These are phyloP conservation scores for Sardinella longiceps DNA, from an alignment of 2,797 vertebrate genomes.

Conservation along the genomic window DNA sequence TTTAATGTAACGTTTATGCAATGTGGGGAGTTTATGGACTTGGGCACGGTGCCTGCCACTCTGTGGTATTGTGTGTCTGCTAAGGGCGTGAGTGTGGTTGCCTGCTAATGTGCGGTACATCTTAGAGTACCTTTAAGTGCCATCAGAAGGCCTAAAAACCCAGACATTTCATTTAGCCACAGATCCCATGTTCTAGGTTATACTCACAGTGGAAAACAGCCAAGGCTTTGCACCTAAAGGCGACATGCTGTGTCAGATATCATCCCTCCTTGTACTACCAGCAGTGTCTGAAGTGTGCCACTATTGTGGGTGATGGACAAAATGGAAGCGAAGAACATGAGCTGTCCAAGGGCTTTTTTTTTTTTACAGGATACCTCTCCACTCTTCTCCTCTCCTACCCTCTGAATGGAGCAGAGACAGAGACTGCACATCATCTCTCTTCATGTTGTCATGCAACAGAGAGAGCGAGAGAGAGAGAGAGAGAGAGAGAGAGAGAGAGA, in stretches of 20 bases:
- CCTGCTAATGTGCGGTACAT: neutral
- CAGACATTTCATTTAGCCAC: neutral
- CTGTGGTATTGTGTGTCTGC: neutral
- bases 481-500: neutral
- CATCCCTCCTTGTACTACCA: neutral
- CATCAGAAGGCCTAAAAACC: neutral
- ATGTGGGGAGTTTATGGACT: neutral
- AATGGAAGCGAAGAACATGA: neutral
- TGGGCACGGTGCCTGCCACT: neutral
- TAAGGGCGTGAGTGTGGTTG: neutral
- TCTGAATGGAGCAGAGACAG: neutral
- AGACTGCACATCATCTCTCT: neutral
- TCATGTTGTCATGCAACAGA: neutral
- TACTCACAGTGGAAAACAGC: neutral
- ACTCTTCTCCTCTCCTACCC: neutral
- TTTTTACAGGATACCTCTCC: neutral
- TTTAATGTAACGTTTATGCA: neutral
- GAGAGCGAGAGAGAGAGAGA: neutral
- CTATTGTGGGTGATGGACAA: neutral
- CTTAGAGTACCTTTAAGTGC: neutral
- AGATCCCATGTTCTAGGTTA: neutral
- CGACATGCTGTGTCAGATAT: neutral
- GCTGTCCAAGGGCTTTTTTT: neutral
- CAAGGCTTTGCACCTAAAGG: neutral
- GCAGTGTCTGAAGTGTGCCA: neutral